phyloP scores from a whole-genome alignment of 2,797 vertebrate species.

The Peromyscus melanophrys region DNA sequence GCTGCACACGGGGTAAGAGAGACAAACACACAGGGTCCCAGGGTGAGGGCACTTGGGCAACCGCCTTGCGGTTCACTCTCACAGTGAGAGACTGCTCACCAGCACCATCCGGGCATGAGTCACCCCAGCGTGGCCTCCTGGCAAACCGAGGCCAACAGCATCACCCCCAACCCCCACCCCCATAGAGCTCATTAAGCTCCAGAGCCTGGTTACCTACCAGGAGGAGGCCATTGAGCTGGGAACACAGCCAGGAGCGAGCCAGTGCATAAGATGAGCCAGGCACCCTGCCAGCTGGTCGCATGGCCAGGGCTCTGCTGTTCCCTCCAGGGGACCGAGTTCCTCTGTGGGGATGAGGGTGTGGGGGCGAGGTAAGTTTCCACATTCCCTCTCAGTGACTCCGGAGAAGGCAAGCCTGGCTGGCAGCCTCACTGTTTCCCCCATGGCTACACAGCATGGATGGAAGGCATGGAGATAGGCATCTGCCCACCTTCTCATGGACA shows the following conservation, averaged over 20 bases:
- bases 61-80: neutral
- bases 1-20: neutral
- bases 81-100: neutral
- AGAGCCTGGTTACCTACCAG: neutral
- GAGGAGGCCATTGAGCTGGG: neutral
- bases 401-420: neutral
- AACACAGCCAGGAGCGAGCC: neutral
- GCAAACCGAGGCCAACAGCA: neutral
- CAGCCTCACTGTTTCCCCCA: neutral
- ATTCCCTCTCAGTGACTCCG: constrained; percentile 50
- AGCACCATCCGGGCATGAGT: constrained; percentile 48
- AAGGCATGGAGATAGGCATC: neutral
- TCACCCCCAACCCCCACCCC: accelerated
- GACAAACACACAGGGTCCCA: neutral
- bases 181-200: neutral
- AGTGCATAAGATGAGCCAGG: neutral
- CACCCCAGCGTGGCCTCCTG: neutral
- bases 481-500: neutral
- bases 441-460: neutral
- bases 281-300: constrained; percentile 43
- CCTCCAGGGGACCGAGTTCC: neutral
- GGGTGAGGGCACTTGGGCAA: neutral
- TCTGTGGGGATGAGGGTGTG: neutral
- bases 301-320: neutral
- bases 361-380: constrained; percentile 24